These are phyloP conservation scores for human DNA, from an alignment of 2,113 vertebrate species.

Conservation along the genomic window DNA sequence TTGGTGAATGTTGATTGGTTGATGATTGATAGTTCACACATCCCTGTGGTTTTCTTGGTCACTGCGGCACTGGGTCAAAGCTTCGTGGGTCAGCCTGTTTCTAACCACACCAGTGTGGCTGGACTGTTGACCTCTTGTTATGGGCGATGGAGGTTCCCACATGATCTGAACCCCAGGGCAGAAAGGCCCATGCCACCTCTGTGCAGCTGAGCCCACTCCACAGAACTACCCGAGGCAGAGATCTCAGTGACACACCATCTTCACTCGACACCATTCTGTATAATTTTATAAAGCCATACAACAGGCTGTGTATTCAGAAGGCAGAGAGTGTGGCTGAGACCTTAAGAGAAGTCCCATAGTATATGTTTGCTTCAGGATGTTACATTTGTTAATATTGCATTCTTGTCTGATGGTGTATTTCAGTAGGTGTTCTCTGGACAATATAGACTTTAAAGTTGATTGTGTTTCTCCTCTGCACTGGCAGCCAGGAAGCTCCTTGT, in stretches of 20 bases:
- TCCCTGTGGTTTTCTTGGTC: background rate
- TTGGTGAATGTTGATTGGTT: background rate
- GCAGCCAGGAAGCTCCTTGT: background rate
- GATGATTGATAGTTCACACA: background rate
- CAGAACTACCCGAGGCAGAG: background rate
- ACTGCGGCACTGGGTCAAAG: background rate
- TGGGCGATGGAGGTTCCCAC: too few relatives aligned
- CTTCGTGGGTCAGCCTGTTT: background rate
- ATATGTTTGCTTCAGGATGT: background rate
- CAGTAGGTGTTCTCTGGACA: background rate
- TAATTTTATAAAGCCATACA: background rate
- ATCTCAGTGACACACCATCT: background rate
- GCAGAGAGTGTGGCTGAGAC: fast-evolving
- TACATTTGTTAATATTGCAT: background rate
- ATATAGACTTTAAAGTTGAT: background rate
- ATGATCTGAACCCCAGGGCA: background rate
- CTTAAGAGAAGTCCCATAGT: background rate
- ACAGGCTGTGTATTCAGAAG: background rate
- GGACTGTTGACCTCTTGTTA: background rate
- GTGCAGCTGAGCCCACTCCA: background rate
- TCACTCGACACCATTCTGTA: background rate
- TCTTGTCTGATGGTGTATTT: background rate
- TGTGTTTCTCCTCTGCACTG: background rate
- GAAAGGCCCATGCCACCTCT: background rate
- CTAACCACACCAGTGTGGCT: background rate